A percentile compares a stretch with the other conserved stretches of the same genome.
Evolutionary conservation across 2,113 vertebrate species (phyloP).

Genomic region (Casuarius casuarius): DNA sequence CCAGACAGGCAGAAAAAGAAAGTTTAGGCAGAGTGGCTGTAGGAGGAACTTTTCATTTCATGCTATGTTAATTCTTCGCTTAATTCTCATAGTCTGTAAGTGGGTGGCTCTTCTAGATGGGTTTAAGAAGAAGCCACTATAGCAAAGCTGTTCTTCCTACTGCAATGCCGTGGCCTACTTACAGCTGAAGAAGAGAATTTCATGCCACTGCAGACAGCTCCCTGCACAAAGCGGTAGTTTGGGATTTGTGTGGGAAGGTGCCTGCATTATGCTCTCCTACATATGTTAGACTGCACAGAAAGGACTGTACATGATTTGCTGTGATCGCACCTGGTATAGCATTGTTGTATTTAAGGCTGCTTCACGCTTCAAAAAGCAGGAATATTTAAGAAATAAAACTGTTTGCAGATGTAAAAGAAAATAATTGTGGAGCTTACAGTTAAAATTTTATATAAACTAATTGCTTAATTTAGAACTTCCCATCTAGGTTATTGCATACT

Average conservation of each 20-base stretch:
- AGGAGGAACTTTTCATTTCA: background rate
- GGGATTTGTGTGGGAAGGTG: conserved; percentile 35
- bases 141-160: background rate
- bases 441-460: background rate
- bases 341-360: background rate
- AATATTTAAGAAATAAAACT: background rate
- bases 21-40: background rate
- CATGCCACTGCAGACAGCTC: background rate
- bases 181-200: background rate
- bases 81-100: background rate
- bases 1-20: background rate
- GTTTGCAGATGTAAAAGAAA: background rate
- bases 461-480: background rate
- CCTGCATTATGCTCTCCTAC: background rate
- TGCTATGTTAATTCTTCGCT: background rate
- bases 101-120: background rate
- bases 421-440: background rate
- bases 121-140: background rate
- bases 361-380: background rate
- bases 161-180: conserved; percentile 22
- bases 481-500: background rate
- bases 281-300: conserved; percentile 19
- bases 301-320: background rate
- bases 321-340: background rate
- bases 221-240: background rate